A percentile compares a stretch with the other conserved stretches of the same genome.
Conservation (phyloP, 2,113 vertebrate genomes). For the Axis porcinus region DNA sequence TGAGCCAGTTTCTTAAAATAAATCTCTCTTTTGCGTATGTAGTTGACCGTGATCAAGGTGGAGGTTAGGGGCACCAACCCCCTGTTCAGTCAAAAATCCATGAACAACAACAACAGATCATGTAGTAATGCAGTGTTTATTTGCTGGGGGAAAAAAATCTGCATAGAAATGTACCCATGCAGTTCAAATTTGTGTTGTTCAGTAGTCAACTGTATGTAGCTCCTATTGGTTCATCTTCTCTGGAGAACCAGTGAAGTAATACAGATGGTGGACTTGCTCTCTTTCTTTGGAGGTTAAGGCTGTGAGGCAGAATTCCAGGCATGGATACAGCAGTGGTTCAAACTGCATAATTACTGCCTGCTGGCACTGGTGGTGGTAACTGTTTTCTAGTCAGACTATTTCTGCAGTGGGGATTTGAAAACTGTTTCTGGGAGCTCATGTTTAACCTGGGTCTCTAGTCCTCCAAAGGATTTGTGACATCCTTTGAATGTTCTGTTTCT, state of each 20-base stretch:
- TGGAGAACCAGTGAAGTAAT: background rate
- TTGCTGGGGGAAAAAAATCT: background rate
- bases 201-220: background rate
- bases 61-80: background rate
- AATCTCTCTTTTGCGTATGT: background rate
- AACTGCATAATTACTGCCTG: background rate
- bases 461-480: background rate
- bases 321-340: background rate
- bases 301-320: background rate
- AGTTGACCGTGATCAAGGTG: background rate
- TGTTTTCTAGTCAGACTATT: background rate
- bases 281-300: background rate
- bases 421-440: background rate
- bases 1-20: background rate
- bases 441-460: background rate
- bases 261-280: background rate
- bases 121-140: background rate
- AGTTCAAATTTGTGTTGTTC: background rate
- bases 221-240: background rate
- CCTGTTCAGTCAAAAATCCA: background rate
- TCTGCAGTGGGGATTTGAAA: background rate
- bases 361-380: background rate
- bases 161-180: background rate
- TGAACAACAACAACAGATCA: background rate
- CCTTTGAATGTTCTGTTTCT: background rate